Evolutionary conservation across 1,140 invertebrate species (phyloP).

Genomic region (Campoletis sonorensis): DNA sequence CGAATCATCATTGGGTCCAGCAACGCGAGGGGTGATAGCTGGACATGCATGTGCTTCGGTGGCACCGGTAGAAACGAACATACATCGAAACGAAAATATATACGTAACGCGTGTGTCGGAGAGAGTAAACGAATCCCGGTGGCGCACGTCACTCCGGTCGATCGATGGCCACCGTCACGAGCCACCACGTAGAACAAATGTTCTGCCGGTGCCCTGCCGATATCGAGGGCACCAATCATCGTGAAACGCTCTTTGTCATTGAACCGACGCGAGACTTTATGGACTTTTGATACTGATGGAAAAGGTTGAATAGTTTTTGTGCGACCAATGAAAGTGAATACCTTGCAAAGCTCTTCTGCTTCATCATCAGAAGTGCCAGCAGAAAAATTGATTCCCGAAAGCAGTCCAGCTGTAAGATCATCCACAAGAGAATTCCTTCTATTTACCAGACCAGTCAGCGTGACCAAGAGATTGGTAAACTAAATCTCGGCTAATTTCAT

Average conservation of each 20-base stretch:
- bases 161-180: conserved; percentile 74
- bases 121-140: conserved; percentile 56
- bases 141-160: conserved; percentile 58
- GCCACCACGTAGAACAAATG: conserved; percentile 72
- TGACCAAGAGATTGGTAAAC: neutral
- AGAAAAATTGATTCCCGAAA: neutral
- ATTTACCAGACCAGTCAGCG: neutral
- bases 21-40: conserved; percentile 34
- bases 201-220: conserved; percentile 61
- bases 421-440: too few species aligned
- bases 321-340: neutral
- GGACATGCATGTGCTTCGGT: conserved; percentile 35
- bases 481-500: neutral
- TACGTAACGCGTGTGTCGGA: conserved; percentile 49
- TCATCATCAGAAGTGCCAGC: neutral
- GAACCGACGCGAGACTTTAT: conserved; percentile 51
- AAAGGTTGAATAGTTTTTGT: neutral
- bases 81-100: neutral
- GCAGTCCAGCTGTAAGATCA: too few species aligned
- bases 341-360: neutral
- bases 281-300: neutral
- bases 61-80: neutral
- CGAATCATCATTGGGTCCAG: conserved; percentile 64
- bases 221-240: conserved; percentile 69
- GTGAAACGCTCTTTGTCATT: conserved; percentile 69